Conservation (phyloP, 2,113 vertebrate genomes). For the Rhizomys pruinosus region DNA sequence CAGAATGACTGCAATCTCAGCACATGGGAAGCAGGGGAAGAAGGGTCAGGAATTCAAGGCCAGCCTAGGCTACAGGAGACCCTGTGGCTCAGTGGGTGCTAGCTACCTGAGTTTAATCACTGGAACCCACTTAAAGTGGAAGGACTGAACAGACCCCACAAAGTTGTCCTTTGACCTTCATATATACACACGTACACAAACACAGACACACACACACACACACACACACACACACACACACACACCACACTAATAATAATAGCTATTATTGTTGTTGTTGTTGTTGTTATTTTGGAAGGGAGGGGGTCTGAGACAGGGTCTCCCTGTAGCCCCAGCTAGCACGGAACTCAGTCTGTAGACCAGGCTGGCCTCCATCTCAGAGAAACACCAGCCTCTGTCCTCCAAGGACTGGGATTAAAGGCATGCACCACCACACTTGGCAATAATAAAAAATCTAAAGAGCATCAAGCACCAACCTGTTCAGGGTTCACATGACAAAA, state of each 20-base stretch:
- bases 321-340: no score
- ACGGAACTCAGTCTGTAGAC: no score
- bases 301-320: no score
- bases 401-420: no score
- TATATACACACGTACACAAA: neutral
- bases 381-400: no score
- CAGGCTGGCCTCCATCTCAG: no score
- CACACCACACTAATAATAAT: no score
- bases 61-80: neutral
- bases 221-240: neutral
- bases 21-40: neutral
- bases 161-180: neutral
- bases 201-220: neutral
- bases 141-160: neutral
- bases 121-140: neutral
- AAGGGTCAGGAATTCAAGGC: neutral
- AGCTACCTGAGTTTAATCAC: neutral
- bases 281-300: no score
- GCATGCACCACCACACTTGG: neutral
- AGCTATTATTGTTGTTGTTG: no score
- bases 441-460: neutral
- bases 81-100: neutral
- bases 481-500: conserved; percentile 91
- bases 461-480: conserved; percentile 85
- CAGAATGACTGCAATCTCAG: neutral